Percentiles rank a stretch among this genome's conserved stretches.
phyloP scores from a whole-genome alignment of 2,113 vertebrate species.

The Daboia siamensis region DNA sequence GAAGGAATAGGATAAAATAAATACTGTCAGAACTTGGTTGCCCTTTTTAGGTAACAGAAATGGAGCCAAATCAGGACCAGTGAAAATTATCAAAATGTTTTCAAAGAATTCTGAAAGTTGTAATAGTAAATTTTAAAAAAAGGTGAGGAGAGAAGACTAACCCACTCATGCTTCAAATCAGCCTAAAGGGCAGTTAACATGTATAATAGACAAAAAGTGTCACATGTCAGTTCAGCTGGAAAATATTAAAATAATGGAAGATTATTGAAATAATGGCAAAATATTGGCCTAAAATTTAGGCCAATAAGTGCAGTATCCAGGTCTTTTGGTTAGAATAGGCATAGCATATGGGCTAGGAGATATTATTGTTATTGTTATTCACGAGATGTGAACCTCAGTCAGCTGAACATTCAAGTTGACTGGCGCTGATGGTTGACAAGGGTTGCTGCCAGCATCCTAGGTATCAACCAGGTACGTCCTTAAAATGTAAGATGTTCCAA shows the following conservation, averaged over 20 bases:
- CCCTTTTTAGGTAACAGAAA: background rate
- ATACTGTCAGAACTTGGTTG: background rate
- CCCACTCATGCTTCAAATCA: background rate
- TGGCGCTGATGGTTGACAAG: too few relatives aligned
- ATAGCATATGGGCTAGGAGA: background rate
- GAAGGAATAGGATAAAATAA: too few relatives aligned
- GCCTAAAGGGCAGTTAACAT: background rate
- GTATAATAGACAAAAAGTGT: background rate
- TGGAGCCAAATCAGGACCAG: background rate
- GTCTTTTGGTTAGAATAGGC: background rate
- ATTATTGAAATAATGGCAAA: background rate
- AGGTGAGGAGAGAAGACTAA: background rate
- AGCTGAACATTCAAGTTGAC: too few relatives aligned
- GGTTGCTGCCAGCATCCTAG: too few relatives aligned
- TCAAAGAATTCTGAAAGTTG: background rate
- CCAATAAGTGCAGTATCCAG: background rate
- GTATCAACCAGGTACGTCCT: too few relatives aligned
- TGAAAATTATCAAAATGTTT: background rate
- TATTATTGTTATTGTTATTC: background rate
- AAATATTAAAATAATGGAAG: background rate
- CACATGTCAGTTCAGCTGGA: background rate
- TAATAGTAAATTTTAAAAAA: background rate
- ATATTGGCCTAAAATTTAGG: background rate
- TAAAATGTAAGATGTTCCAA: too few relatives aligned
- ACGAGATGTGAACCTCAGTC: too few relatives aligned